phyloP scores from a whole-genome alignment of 2,888 invertebrate genomes.

The Tipula vernalis region DNA sequence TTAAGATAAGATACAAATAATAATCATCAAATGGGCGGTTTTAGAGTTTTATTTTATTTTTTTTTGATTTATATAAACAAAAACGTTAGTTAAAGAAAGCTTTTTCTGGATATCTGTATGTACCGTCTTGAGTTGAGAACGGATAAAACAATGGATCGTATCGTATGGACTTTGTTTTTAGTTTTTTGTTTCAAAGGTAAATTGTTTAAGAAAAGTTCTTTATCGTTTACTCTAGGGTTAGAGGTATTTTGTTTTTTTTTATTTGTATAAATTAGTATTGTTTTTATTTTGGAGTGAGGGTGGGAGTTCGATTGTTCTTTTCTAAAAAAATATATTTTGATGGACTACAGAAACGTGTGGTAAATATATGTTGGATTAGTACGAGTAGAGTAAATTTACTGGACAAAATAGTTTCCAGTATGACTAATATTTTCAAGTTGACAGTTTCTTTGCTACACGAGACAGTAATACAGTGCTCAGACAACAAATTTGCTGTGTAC shows the following conservation, averaged over 20 bases:
- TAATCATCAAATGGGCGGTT: not conserved
- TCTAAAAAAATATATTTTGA: not conserved
- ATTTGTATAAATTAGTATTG: not conserved
- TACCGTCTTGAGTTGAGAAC: not conserved
- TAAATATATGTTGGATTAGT: not conserved
- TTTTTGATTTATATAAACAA: not conserved
- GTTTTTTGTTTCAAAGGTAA: not conserved
- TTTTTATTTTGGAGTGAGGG: not conserved
- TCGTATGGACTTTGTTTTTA: not conserved
- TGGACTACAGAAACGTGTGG: not conserved
- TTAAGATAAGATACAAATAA: constrained; percentile 4
- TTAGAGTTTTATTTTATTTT: not conserved
- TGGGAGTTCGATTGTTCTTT: not conserved
- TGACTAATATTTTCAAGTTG: too few species aligned
- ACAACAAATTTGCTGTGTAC: too few species aligned
- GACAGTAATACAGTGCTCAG: too few species aligned
- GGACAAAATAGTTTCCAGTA: too few species aligned
- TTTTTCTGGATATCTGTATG: not conserved
- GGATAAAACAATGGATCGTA: not conserved
- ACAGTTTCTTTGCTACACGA: too few species aligned
- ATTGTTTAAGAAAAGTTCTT: not conserved
- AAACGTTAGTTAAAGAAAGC: not conserved
- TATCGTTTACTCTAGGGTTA: not conserved
- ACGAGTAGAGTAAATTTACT: too few species aligned
- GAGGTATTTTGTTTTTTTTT: too few species aligned